These are phyloP conservation scores for Cephus rjabovi DNA, from an alignment of 2,888 invertebrate genomes.

Conservation along the genomic window DNA sequence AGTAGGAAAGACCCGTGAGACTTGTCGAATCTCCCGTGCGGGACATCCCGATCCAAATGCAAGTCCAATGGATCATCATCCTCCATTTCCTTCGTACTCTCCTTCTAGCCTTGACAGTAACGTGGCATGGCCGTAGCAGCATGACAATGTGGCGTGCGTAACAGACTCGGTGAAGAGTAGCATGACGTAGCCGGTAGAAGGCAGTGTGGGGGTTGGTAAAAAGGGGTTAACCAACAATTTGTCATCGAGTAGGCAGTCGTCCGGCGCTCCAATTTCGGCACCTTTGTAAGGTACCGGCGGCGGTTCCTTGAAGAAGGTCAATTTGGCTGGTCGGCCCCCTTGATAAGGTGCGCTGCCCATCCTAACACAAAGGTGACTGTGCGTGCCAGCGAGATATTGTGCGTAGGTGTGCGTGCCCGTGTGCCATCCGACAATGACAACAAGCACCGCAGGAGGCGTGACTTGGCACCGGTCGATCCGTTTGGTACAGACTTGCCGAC, in stretches of 20 bases:
- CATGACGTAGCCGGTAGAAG: neutral
- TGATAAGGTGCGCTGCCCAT: constrained; percentile 22
- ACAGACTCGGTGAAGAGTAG: neutral
- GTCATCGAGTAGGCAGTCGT: constrained; percentile 15
- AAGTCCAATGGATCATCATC: neutral
- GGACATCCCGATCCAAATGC: neutral
- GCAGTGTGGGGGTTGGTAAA: neutral
- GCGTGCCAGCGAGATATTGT: constrained; percentile 27
- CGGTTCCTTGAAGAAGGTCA: constrained; percentile 41
- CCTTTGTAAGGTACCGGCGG: constrained; percentile 36
- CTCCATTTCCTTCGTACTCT: neutral
- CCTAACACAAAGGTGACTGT: constrained; percentile 15
- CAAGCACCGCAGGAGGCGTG: constrained; percentile 62
- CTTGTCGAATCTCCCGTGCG: neutral
- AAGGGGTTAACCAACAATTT: constrained; percentile 14
- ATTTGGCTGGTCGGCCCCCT: constrained; percentile 29
- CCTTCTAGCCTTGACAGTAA: neutral
- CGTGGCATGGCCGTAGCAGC: neutral
- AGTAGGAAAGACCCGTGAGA: neutral
- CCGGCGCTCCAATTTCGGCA: constrained; percentile 39
- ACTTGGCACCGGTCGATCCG: constrained; percentile 50
- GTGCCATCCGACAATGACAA: constrained; percentile 60
- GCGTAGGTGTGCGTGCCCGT: constrained; percentile 47
- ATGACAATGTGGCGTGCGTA: neutral
- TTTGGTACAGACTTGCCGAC: constrained; percentile 54